phyloP scores from a whole-genome alignment of 35 echinoderm and acorn worm species.

The Patiria miniata region DNA sequence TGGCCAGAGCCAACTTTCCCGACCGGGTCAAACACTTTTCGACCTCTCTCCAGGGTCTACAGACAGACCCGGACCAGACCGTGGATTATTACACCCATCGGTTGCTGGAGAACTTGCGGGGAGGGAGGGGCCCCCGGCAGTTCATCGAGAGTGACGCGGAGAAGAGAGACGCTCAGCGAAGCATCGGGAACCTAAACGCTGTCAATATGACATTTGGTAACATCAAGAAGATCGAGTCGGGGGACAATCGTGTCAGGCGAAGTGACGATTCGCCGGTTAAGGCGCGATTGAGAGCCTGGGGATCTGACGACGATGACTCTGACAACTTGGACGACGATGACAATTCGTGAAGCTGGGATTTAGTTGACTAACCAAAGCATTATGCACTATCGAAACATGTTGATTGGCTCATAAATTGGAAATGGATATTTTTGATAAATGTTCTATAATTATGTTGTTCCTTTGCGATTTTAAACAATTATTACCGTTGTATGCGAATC shows the following conservation, averaged over 20 bases:
- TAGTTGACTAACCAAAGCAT: too few relatives aligned
- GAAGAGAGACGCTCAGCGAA: slow-evolving; percentile 45
- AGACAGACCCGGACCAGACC: slow-evolving; percentile 59
- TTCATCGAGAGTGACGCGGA: slow-evolving; percentile 34
- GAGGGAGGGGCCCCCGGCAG: neutral
- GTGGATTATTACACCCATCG: slow-evolving; percentile 82
- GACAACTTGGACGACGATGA: neutral
- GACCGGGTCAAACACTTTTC: slow-evolving; percentile 56
- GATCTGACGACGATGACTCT: slow-evolving; percentile 43
- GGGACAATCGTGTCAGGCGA: neutral
- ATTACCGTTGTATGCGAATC: too few relatives aligned
- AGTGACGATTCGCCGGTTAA: slow-evolving; percentile 26
- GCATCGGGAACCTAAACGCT: slow-evolving; percentile 58
- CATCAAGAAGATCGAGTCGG: slow-evolving; percentile 28
- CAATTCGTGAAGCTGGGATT: too few relatives aligned
- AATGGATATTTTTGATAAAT: too few relatives aligned
- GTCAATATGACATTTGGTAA: slow-evolving; percentile 81
- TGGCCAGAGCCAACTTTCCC: slow-evolving; percentile 53
- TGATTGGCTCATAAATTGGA: too few relatives aligned
- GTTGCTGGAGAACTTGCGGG: slow-evolving; percentile 46
- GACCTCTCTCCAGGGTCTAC: slow-evolving; percentile 26
- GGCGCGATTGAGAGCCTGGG: slow-evolving; percentile 36
- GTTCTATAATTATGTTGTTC: too few relatives aligned
- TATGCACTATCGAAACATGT: too few relatives aligned
- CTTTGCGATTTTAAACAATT: too few relatives aligned